Percentiles rank a stretch among this genome's conserved stretches.
These are phyloP conservation scores for fruit fly (Drosophila melanogaster) DNA, from an alignment of 1,140 invertebrate genomes.

Conservation along the genomic window DNA sequence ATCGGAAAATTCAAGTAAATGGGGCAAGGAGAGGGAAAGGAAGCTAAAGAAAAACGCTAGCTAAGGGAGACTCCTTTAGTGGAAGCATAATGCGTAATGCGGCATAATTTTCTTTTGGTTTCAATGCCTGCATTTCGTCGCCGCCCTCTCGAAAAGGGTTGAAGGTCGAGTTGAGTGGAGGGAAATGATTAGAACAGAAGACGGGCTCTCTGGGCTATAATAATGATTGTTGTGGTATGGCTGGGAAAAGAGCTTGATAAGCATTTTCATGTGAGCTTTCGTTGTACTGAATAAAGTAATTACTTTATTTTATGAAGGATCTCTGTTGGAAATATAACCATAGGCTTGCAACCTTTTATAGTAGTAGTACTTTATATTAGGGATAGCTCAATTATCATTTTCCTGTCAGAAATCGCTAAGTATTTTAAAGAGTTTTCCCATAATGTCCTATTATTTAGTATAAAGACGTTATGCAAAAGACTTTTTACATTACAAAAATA, in stretches of 20 bases:
- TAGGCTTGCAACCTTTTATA: neutral
- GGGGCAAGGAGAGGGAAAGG: too few species aligned
- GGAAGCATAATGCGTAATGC: constrained; percentile 58
- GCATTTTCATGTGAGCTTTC: constrained; percentile 14
- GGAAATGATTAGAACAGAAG: constrained; percentile 62
- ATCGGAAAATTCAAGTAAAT: constrained; percentile 8
- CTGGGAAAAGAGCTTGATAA: constrained; percentile 34
- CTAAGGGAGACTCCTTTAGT: constrained; percentile 25
- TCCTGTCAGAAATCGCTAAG: too few species aligned
- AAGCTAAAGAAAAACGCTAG: neutral
- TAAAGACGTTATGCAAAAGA: too few species aligned
- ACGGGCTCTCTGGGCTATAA: neutral
- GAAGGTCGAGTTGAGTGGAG: constrained; percentile 33
- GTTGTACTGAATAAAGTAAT: constrained; percentile 10
- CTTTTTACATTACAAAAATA: too few species aligned
- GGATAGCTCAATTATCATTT: too few species aligned
- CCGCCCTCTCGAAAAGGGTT: constrained; percentile 56
- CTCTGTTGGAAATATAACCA: neutral
- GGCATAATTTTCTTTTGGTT: constrained; percentile 60
- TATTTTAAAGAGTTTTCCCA: too few species aligned
- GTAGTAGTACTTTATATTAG: too few species aligned
- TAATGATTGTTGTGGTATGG: neutral
- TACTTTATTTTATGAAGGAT: constrained; percentile 17
- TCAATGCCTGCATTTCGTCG: constrained; percentile 68
- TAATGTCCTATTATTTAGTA: too few species aligned